Evolutionary conservation across 2,113 vertebrate genomes (phyloP).

Genomic region (Xiphorhynchus elegans): DNA sequence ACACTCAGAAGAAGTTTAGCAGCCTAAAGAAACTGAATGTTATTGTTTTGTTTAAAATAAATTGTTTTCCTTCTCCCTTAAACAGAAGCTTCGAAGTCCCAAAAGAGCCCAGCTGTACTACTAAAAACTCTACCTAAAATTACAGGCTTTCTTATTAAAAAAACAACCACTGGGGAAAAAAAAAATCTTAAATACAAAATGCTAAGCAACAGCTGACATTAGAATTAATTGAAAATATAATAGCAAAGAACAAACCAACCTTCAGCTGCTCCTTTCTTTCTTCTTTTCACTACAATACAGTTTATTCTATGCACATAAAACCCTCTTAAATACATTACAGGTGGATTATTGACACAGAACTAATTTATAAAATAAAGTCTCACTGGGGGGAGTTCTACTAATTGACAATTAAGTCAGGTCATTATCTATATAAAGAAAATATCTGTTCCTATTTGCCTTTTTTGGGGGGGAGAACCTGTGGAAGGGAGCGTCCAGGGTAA

Average conservation of each 20-base stretch:
- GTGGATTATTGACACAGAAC: accelerated
- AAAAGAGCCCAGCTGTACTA: accelerated
- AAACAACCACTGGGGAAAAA: neutral
- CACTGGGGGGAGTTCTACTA: neutral
- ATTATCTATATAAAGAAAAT: neutral
- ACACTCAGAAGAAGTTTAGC: neutral
- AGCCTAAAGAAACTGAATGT: neutral
- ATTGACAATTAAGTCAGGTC: neutral
- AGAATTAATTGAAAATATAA: accelerated
- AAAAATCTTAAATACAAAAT: accelerated
- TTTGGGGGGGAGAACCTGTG: accelerated
- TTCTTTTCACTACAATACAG: accelerated
- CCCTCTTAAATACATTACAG: neutral
- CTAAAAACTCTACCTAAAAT: neutral
- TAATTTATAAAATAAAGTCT: neutral
- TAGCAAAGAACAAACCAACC: neutral
- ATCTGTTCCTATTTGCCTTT: accelerated
- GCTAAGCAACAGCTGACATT: accelerated
- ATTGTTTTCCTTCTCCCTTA: accelerated
- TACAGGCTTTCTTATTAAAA: accelerated
- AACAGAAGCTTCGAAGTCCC: neutral
- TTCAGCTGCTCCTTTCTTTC: accelerated
- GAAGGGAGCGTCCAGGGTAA: accelerated
- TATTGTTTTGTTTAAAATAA: neutral
- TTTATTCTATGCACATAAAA: accelerated